Evolutionary conservation across 2,888 invertebrate species (phyloP), one percentile per base, ranked within the genome.

Genomic region (Torymus tubicola): DNA sequence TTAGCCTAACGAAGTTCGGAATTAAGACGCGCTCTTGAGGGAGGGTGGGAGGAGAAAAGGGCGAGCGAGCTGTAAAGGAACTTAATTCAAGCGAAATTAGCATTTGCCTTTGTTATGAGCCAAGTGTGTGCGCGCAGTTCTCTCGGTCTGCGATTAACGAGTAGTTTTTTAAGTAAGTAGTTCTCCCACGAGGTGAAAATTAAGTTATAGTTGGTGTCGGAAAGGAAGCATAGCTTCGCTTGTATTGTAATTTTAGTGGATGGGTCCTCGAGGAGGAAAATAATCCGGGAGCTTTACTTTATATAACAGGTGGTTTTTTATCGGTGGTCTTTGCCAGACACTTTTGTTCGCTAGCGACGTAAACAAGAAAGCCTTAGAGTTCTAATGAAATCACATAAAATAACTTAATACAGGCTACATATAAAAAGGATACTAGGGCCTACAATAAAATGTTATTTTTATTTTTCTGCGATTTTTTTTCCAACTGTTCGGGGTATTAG

Each of bases 1-100:
- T 79, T 73, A 79, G 53, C 70, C 65, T 72, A 60, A 72, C 58
- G 42, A 71, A 71, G 67, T 72, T 72, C 52, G 16, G n/a, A 72
- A 71, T 72, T 65, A 78, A 71, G 78, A n/a, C 52, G 53, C 16
- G 53, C 16, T 8, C 71, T 42, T 42, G 42, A 3, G 42, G n/a
- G n/a, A 65, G 42, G 18, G 55, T 18, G 2, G 2, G 21, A 2
- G 21, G 21, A 21, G 21, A 21, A 21, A 21, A 21, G 21, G 2
- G 55, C 5, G 42, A 42, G 18, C 42, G 42, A 42, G 42, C 42
- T 42, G 50, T 12, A 58, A 42, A 70, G 57, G 16, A 70, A 77
- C 50, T 70, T 70, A 24, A 64, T 77, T 70, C 69, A 52, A 21
- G 42, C 16, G 63, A 61, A 77, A 77, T 70, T 70, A 77, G 69